Evolutionary conservation across 1,140 invertebrate genomes (phyloP).

Genomic region (Pseudomyrmex dendroicus): DNA sequence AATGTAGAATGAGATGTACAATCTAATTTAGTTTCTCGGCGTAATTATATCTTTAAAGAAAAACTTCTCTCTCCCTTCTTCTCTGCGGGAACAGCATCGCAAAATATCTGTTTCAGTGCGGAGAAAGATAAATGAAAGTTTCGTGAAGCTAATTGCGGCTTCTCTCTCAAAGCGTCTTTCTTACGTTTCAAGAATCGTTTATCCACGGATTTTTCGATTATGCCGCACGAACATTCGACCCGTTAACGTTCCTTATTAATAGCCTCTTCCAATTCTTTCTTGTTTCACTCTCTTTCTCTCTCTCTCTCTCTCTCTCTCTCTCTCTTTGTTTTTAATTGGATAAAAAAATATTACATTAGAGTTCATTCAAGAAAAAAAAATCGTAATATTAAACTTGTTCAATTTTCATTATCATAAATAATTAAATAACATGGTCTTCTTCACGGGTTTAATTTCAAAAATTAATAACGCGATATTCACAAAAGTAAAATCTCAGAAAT

Average conservation of each 20-base stretch:
- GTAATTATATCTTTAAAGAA: slow-evolving; percentile 58
- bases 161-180: slow-evolving; percentile 29
- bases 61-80: slow-evolving; percentile 14
- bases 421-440: neutral
- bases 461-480: neutral
- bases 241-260: slow-evolving; percentile 15
- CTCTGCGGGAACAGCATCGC: slow-evolving; percentile 7
- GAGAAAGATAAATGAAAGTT: slow-evolving; percentile 49
- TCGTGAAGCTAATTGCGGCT: slow-evolving; percentile 56
- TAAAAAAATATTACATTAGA: too few relatives aligned
- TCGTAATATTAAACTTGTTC: too few relatives aligned
- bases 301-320: too few relatives aligned
- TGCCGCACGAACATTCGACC: neutral
- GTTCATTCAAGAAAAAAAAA: too few relatives aligned
- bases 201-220: slow-evolving; percentile 40
- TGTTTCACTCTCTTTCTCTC: too few relatives aligned
- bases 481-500: slow-evolving; percentile 24
- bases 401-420: neutral
- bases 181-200: slow-evolving; percentile 44
- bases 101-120: slow-evolving; percentile 51
- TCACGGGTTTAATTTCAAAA: too few relatives aligned
- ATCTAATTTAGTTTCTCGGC: slow-evolving; percentile 53
- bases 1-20: slow-evolving; percentile 42
- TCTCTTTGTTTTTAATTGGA: too few relatives aligned
- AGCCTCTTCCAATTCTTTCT: neutral